These are phyloP conservation scores for Bovichtus diacanthus DNA, from an alignment of 2,797 vertebrate species.

Conservation along the genomic window DNA sequence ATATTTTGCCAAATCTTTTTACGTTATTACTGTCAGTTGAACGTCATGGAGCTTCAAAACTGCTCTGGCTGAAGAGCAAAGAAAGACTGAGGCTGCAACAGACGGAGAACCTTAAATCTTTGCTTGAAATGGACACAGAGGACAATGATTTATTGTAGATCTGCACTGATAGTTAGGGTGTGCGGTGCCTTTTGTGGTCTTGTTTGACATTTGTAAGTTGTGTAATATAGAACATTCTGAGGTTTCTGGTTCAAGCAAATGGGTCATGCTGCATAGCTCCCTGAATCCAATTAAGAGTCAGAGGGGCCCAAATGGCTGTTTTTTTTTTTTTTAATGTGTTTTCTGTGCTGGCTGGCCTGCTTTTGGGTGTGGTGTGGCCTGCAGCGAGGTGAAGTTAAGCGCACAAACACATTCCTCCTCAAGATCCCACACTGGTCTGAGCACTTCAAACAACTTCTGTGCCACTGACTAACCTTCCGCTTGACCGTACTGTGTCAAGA, in stretches of 20 bases:
- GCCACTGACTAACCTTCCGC: slow-evolving; percentile 10
- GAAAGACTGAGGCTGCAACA: slow-evolving; percentile 29
- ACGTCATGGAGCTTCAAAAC: slow-evolving; percentile 58
- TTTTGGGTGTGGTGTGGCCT: slow-evolving; percentile 79
- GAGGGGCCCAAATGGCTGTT: slow-evolving; percentile 80
- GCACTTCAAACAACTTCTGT: slow-evolving; percentile 36
- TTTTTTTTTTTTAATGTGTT: slow-evolving; percentile 67
- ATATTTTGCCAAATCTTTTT: slow-evolving; percentile 67
- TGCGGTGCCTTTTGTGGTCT: slow-evolving; percentile 65
- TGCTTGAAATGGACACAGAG: slow-evolving; percentile 45
- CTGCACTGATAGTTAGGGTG: slow-evolving; percentile 64
- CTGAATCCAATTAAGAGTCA: slow-evolving; percentile 85
- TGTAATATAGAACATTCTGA: slow-evolving; percentile 77
- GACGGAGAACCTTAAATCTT: slow-evolving; percentile 47
- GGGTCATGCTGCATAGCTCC: slow-evolving; percentile 82
- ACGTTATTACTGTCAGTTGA: slow-evolving; percentile 58
- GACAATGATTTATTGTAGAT: slow-evolving; percentile 51
- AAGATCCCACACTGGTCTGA: slow-evolving; percentile 57
- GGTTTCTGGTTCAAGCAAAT: slow-evolving; percentile 73
- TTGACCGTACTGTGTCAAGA: not conserved
- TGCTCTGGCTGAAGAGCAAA: slow-evolving; percentile 58
- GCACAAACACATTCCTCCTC: slow-evolving; percentile 82
- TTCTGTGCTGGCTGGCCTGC: slow-evolving; percentile 75
- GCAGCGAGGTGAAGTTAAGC: slow-evolving; percentile 78
- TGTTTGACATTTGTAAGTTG: slow-evolving; percentile 80